These are phyloP conservation scores for Choloepus didactylus DNA, from an alignment of 2,797 vertebrate genomes.

Conservation along the genomic window DNA sequence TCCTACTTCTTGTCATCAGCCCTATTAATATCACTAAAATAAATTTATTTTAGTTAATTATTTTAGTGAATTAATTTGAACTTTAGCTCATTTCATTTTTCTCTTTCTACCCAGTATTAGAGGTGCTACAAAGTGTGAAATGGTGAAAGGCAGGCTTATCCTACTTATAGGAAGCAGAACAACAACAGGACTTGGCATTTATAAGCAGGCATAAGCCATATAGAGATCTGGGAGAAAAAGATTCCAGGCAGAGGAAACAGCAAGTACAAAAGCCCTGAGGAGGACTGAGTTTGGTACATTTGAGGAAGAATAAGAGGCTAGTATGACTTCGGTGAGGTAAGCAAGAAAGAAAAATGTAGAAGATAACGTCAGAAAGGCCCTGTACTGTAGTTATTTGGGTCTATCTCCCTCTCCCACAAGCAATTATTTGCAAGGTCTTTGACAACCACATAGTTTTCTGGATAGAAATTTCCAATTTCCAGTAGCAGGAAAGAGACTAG, in stretches of 20 bases:
- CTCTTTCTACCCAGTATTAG: background rate
- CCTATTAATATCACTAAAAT: background rate
- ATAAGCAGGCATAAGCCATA: background rate
- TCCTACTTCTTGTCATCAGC: background rate
- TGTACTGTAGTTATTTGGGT: background rate
- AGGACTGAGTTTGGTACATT: background rate
- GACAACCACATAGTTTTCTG: slow-evolving; percentile 12
- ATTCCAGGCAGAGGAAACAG: slow-evolving; percentile 1
- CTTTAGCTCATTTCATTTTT: slow-evolving; percentile 37
- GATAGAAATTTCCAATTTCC: background rate
- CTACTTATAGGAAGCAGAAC: background rate
- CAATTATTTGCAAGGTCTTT: slow-evolving; percentile 16
- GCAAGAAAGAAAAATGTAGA: background rate
- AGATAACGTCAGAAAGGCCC: background rate
- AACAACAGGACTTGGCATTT: slow-evolving; percentile 7
- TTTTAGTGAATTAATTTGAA: slow-evolving; percentile 32
- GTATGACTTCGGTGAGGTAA: background rate
- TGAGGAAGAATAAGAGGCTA: slow-evolving; percentile 1
- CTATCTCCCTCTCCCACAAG: background rate
- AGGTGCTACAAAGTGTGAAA: slow-evolving; percentile 29
- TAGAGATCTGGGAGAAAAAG: background rate
- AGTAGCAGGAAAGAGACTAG: background rate
- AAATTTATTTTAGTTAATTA: too few species aligned
- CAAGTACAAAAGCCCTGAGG: background rate
- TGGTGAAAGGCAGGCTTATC: background rate